Conservation (phyloP, 1,140 invertebrate species). For the Wiebesia pumilae region DNA sequence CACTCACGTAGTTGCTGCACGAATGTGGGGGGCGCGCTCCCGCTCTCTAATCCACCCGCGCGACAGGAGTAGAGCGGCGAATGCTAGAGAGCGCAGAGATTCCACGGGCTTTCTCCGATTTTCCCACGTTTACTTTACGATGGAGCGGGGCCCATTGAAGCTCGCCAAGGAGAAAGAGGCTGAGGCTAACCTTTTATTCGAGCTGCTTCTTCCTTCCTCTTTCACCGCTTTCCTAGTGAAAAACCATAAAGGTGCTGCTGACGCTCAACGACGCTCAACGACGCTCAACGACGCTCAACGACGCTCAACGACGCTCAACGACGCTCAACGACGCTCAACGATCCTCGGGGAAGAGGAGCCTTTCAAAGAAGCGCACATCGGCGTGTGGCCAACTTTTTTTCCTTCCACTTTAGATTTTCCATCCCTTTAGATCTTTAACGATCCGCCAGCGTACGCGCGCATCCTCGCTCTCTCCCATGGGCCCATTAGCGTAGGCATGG, state of each 20-base stretch:
- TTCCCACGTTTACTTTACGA: conserved; percentile 14
- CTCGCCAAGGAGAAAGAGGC: not conserved
- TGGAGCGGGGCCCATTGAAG: not conserved
- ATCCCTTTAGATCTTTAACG: not conserved
- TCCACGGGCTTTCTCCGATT: not conserved
- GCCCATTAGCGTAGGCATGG: no score
- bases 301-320: no score
- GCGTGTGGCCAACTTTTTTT: no score
- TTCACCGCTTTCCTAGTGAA: not conserved
- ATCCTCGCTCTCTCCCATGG: not conserved
- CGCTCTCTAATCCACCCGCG: not conserved
- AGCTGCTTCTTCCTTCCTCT: not conserved
- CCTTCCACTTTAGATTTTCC: no score
- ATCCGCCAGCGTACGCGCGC: not conserved
- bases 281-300: no score
- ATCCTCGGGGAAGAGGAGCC: not conserved
- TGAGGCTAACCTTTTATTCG: not conserved
- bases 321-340: no score
- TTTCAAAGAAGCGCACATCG: not conserved
- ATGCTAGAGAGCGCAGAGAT: not conserved
- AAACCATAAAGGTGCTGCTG: not conserved
- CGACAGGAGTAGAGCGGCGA: not conserved
- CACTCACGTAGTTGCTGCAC: not conserved
- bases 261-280: no score
- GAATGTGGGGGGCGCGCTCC: not conserved